Evolutionary conservation across 2,888 invertebrate species (phyloP).

Genomic region (Melieria omissa): DNA sequence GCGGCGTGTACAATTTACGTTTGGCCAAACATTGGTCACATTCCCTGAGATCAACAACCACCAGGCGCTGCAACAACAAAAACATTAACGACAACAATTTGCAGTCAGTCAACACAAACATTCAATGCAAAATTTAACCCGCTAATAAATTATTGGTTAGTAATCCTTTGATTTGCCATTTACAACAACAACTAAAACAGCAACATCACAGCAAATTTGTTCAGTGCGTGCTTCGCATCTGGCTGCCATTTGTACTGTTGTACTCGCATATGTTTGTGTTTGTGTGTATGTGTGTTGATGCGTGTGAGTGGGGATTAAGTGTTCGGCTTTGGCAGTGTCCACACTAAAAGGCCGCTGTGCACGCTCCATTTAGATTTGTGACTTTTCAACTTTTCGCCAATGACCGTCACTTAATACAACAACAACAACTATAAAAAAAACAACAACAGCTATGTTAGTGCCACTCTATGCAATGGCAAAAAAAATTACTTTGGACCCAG

Average conservation of each 20-base stretch:
- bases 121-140: constrained; percentile 30
- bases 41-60: not conserved
- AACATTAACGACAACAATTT: not conserved
- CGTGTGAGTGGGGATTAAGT: too few relatives aligned
- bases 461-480: too few relatives aligned
- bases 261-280: too few relatives aligned
- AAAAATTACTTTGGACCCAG: not conserved
- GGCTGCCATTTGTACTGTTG: too few relatives aligned
- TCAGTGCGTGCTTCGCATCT: too few relatives aligned
- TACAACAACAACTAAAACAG: not conserved
- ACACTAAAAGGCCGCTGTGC: not conserved
- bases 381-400: constrained; percentile 9
- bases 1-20: constrained; percentile 10
- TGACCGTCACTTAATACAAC: not conserved
- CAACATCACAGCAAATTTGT: too few relatives aligned
- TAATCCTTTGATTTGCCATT: constrained; percentile 34
- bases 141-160: constrained; percentile 31
- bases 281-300: too few relatives aligned
- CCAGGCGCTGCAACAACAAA: too few relatives aligned
- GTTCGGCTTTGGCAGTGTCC: too few relatives aligned
- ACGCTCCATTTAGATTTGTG: constrained; percentile 26
- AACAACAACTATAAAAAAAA: constrained; percentile 1
- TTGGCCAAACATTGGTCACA: constrained; percentile 18
- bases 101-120: not conserved
- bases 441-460: not conserved